A percentile compares a stretch with the other conserved stretches of the same genome.
Evolutionary conservation across 2,888 invertebrate genomes (phyloP).

Genomic region (Hedya salicella): DNA sequence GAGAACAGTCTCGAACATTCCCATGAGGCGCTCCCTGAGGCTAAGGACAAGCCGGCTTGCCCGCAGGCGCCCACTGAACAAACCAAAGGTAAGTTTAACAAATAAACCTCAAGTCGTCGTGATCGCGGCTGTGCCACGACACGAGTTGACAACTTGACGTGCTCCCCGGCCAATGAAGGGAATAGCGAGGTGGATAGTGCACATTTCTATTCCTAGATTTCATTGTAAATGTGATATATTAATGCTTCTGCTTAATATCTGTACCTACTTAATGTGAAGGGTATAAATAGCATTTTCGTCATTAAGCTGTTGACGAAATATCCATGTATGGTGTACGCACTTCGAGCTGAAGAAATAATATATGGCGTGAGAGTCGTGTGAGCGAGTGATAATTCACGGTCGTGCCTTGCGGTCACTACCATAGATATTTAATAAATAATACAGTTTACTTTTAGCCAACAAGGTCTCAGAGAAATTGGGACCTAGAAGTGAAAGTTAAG

Average conservation of each 20-base stretch:
- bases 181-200: constrained; percentile 19
- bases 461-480: constrained; percentile 51
- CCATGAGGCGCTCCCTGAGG: constrained; percentile 75
- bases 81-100: constrained; percentile 71
- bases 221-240: neutral
- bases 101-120: constrained; percentile 4
- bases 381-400: constrained; percentile 3
- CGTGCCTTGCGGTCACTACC: constrained; percentile 57
- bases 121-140: constrained; percentile 11
- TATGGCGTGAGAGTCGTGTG: constrained; percentile 3
- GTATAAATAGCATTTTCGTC: too few relatives aligned
- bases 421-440: constrained; percentile 41
- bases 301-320: too few relatives aligned
- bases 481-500: constrained; percentile 52
- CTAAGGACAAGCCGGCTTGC: constrained; percentile 65
- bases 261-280: too few relatives aligned
- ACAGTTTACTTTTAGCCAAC: constrained; percentile 46
- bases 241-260: too few relatives aligned
- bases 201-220: neutral
- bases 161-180: constrained; percentile 16
- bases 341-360: neutral
- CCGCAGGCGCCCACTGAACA: constrained; percentile 62
- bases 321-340: neutral
- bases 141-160: constrained; percentile 31
- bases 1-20: constrained; percentile 83